Evolutionary conservation across 2,113 vertebrate genomes (phyloP), one percentile per base, ranked within the genome.

Genomic region (Thalassarche chlororhynchos): DNA sequence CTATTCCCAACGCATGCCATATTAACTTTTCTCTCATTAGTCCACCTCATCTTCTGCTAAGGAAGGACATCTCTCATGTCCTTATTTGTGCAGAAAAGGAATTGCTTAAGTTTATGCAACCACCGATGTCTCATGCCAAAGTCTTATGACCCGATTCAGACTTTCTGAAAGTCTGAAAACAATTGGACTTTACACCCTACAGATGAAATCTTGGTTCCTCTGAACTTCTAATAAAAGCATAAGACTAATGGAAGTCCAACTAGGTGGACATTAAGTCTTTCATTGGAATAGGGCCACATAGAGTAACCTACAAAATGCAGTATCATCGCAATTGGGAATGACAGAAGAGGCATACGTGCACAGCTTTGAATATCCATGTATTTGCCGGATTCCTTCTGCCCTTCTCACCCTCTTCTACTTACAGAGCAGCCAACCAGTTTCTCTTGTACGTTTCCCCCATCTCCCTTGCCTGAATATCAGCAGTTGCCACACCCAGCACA

Each of bases 331-430:
- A 46, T 2, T 66, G 49, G 36, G 20, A 69, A 66, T 57, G 17
- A 40, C 64, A 44, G 58, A 70, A 65, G 11, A 12, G 9, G 21
- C 14, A 6, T 28, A 32, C 0, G 0, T 42, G 49, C 29, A 66
- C 26, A 36, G 28, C 36, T 87, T 75, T 91, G 64, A 75, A 57
- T 78, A 87, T 69, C 80, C 16, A n/a, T 13, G 4, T 8, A 5
- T 82, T 66, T 84, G n/a, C 28, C 60, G 31, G 3, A 44, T 32
- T 95, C 24, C 34, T 84, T 76, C 19, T 86, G 31, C 28, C 14
- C 17, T 71, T 93, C 81, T 85, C 31, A 23, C 17, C 52, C 34
- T 47, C 36, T 78, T 68, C 42, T 58, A n/a, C 18, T 91, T 72
- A 52, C 14, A 71, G 54, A 87, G 38, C 54, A 91, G 68, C 24